Percentiles rank a stretch among this genome's conserved stretches.
Conservation (phyloP, 2,113 vertebrate genomes). For the Megaceryle torquata region DNA sequence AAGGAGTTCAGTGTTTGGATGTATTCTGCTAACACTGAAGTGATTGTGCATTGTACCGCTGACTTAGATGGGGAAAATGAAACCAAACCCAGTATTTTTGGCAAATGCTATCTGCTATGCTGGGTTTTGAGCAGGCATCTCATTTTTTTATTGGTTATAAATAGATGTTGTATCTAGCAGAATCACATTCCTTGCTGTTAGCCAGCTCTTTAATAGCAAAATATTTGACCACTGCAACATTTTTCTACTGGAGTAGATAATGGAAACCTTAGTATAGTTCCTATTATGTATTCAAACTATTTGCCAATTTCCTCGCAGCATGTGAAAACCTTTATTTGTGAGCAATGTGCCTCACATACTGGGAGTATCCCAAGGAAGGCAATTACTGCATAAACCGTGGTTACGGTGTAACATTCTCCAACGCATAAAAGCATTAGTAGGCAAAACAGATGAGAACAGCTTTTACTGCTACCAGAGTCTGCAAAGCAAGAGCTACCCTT, state of each 20-base stretch:
- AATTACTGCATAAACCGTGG: background rate
- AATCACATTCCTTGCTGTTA: slow-evolving; percentile 21
- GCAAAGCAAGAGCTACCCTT: background rate
- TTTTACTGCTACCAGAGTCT: background rate
- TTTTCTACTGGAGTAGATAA: slow-evolving; percentile 33
- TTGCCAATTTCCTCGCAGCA: slow-evolving; percentile 45
- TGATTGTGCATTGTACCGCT: background rate
- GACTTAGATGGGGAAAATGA: background rate
- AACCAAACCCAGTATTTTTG: background rate
- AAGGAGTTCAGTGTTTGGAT: background rate
- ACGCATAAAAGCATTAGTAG: background rate
- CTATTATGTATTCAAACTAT: slow-evolving; percentile 44
- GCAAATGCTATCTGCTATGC: background rate
- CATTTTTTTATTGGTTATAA: background rate
- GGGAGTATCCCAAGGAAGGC: background rate
- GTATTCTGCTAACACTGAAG: background rate
- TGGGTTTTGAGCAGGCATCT: background rate
- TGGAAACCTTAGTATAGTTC: slow-evolving; percentile 33
- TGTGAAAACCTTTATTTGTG: slow-evolving; percentile 31
- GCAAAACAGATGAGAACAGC: background rate
- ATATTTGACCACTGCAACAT: slow-evolving; percentile 32
- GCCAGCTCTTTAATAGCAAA: slow-evolving; percentile 13
- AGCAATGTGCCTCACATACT: background rate
- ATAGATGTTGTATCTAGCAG: background rate
- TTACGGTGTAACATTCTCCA: background rate